phyloP scores from a whole-genome alignment of 2,113 vertebrate genomes.

The Ceyx margarethae region DNA sequence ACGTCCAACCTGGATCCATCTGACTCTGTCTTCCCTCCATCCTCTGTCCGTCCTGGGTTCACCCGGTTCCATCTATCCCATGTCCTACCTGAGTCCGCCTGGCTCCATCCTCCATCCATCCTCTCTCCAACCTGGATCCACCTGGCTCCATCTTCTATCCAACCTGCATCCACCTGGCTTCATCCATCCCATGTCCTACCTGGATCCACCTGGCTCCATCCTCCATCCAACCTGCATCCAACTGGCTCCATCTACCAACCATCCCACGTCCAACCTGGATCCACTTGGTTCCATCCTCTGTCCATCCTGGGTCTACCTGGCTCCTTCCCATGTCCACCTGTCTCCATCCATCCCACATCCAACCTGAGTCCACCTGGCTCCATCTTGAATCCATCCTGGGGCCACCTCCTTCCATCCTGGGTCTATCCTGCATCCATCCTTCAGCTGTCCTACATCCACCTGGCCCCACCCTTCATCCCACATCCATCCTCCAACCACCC shows the following conservation, averaged over 20 bases:
- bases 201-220: not conserved
- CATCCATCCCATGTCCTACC: not conserved
- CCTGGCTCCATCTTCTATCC: not conserved
- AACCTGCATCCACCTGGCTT: too few species aligned
- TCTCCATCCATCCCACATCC: not conserved
- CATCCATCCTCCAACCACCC: not conserved
- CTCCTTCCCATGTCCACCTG: not conserved
- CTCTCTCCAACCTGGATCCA: not conserved
- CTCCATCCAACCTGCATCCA: not conserved
- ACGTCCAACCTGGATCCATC: too few species aligned
- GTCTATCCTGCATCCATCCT: not conserved
- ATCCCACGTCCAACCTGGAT: not conserved
- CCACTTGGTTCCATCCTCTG: not conserved
- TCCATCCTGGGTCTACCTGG: not conserved
- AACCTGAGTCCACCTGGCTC: not conserved
- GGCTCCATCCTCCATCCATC: not conserved
- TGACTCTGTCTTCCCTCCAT: not conserved
- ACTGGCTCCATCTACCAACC: not conserved
- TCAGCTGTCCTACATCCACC: too few species aligned
- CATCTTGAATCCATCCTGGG: not conserved
- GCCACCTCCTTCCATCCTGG: not conserved
- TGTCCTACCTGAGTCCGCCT: not conserved
- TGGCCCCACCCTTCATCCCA: not conserved
- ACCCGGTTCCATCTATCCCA: not conserved
- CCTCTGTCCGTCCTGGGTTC: not conserved